A percentile compares a stretch with the other conserved stretches of the same genome.
Evolutionary conservation across 2,113 vertebrate species (phyloP).

Genomic region (Fukomys damarensis): DNA sequence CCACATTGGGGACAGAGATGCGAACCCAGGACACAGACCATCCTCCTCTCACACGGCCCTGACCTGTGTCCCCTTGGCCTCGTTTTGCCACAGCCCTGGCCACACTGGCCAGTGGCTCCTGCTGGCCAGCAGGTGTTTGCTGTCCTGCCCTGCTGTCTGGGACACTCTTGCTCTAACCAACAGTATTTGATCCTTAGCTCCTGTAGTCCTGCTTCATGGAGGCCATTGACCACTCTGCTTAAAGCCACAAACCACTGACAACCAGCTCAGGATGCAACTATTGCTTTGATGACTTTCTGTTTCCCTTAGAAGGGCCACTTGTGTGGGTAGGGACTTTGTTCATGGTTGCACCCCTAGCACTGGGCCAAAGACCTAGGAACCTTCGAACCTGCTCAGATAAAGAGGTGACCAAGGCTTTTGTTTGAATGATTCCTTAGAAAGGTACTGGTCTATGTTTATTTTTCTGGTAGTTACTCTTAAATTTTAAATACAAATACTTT

Average conservation of each 20-base stretch:
- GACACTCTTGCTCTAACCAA: neutral
- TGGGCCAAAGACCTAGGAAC: neutral
- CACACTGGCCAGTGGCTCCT: neutral
- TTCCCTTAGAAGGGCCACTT: neutral
- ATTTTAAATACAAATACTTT: constrained; percentile 31
- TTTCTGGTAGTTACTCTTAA: constrained; percentile 17
- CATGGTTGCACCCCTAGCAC: neutral
- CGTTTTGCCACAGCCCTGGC: no score
- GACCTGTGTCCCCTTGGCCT: neutral
- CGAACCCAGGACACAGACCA: neutral
- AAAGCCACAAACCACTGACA: neutral
- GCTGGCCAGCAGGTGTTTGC: no score
- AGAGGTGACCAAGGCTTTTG: neutral
- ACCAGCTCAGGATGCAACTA: neutral
- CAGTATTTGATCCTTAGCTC: neutral
- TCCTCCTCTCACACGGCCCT: neutral
- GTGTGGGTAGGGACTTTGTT: neutral
- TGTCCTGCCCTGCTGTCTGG: neutral
- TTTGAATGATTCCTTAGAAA: neutral
- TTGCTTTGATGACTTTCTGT: neutral
- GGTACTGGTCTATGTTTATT: neutral
- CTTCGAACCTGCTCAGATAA: neutral
- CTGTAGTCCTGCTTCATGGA: neutral
- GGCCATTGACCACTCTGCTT: neutral
- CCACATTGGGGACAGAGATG: neutral